These are phyloP conservation scores for Melanaphis sacchari DNA, from an alignment of 1,140 invertebrate genomes.

Conservation along the genomic window DNA sequence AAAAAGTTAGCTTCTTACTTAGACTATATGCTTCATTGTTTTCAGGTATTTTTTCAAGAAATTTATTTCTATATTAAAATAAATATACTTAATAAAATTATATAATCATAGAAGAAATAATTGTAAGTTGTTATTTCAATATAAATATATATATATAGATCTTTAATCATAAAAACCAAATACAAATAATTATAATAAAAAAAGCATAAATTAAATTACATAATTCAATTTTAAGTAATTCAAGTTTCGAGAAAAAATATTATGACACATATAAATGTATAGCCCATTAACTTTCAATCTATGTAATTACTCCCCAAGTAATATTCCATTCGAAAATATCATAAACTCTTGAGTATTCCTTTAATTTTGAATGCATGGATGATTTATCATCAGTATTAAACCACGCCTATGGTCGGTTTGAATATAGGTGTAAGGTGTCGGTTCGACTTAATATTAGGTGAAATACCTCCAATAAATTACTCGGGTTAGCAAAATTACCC, in stretches of 20 bases:
- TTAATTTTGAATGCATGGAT: neutral
- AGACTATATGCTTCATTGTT: neutral
- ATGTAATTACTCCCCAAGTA: neutral
- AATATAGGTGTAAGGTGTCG: conserved; percentile 37
- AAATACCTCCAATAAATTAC: conserved; percentile 48
- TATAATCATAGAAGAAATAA: neutral
- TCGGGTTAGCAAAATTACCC: neutral
- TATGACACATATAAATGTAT: neutral
- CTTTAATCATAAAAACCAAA: neutral
- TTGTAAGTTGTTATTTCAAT: neutral
- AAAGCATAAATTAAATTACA: neutral
- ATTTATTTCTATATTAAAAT: neutral
- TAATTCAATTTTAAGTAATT: conserved; percentile 16
- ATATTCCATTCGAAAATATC: neutral
- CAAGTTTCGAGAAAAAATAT: neutral
- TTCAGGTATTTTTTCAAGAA: neutral
- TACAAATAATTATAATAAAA: conserved; percentile 1
- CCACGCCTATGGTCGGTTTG: conserved; percentile 33
- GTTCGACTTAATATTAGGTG: conserved; percentile 25
- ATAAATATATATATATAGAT: neutral
- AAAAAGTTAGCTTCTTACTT: neutral
- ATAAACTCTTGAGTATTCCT: neutral
- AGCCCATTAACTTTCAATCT: conserved; percentile 22
- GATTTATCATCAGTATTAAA: conserved; percentile 36
- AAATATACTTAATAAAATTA: neutral